Conservation (phyloP, 2,113 vertebrate genomes). For the Anguilla rostrata region DNA sequence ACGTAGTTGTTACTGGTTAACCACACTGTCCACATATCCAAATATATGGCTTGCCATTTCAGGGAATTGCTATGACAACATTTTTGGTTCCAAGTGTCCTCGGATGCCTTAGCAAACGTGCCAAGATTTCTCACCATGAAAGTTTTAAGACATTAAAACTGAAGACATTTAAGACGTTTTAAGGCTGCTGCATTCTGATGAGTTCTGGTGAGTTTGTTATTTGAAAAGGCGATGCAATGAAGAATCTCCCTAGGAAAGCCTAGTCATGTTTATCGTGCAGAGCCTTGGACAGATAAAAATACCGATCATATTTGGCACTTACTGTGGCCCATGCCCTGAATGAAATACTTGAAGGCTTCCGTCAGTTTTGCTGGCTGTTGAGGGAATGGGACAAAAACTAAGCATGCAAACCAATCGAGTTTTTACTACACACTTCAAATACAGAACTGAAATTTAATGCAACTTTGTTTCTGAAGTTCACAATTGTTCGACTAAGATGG, state of each 20-base stretch:
- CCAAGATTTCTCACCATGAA: too few relatives aligned
- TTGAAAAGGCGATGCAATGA: neutral
- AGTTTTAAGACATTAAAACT: too few relatives aligned
- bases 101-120: too few relatives aligned
- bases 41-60: neutral
- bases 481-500: neutral
- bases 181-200: neutral
- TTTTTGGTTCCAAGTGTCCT: neutral
- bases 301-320: constrained; percentile 63
- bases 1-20: neutral
- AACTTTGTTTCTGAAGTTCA: neutral
- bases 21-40: neutral
- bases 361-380: constrained; percentile 91
- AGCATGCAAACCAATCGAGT: constrained; percentile 19
- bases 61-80: neutral
- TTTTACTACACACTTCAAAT: neutral
- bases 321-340: constrained; percentile 99
- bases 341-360: constrained; percentile 97
- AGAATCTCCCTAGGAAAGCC: neutral
- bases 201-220: neutral
- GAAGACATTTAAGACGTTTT: too few relatives aligned
- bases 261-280: neutral
- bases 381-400: constrained; percentile 39
- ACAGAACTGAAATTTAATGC: neutral
- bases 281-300: neutral